Base-by-base conservation (phyloP, 1,140 invertebrate species). In the Aphelinus certus region DNA sequence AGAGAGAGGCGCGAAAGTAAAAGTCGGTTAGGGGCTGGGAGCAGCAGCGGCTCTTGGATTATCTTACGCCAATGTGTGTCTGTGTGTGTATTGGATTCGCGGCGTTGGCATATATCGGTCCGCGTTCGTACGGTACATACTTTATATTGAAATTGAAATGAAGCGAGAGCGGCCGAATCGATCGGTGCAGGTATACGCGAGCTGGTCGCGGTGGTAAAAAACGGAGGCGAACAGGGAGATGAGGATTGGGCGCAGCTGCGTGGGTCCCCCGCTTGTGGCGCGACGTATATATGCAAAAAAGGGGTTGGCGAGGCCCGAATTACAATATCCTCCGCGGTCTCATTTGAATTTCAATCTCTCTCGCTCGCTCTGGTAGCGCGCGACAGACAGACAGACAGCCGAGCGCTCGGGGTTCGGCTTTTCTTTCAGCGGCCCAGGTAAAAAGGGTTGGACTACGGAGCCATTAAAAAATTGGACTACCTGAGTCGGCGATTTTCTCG, bases 291-390 rank as follows among this genome's bases (percentile, higher is more conserved):
- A 86, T 86, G 83, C 85, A 87, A 88, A 87, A 83, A 83, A 86
- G 86, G 85, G 85, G 83, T 85, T 83, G 82, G 77, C 76, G 55
- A 79, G 79, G 83, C 82, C 79, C 80, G 84, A 88, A 87, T 87
- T 86, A 86, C 84, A 87, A 88, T 87, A 88, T 87, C 85, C 85
- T 88, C 26, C 87, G 87, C 81, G 87, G 86, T 88, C 87, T 88
- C 87, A 88, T 88, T 88, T 88, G 86, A 88, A 88, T 88, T 88
- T 88, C 82, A 83, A 85, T 84, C 81, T 86, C 26, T 46, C 63
- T 58, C 55, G 62, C 70, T n/a, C 4, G 5, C 61, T 62, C 10
- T 63, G 73, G 63, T 55, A 75, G 70, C 72, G 63, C 58, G 58
- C 71, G 62, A 56, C 61, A 55, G 48, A 74, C 26, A 26, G 26